Percentiles rank a stretch among this genome's conserved stretches.
phyloP scores from a whole-genome alignment of 2,113 vertebrate species.

The Actenoides lindsayi region DNA sequence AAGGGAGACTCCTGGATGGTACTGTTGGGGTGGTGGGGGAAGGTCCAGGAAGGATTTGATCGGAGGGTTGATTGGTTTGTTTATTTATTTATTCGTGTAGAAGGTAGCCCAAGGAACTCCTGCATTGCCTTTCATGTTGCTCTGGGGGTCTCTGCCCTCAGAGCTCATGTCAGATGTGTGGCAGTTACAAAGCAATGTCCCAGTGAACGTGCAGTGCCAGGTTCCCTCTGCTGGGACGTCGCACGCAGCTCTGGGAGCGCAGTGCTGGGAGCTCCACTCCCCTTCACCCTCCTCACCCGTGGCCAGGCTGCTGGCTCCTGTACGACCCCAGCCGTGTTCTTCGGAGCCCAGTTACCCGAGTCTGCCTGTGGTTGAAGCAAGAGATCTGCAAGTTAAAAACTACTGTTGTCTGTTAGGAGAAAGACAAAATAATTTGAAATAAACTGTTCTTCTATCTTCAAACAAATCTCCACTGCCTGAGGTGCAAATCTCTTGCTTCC shows the following conservation, averaged over 20 bases:
- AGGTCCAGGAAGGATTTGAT: not conserved
- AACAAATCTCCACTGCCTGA: not conserved
- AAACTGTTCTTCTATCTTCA: not conserved
- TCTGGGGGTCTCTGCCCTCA: not conserved
- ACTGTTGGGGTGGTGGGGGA: no score
- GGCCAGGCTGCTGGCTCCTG: rapidly evolving
- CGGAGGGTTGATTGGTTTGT: not conserved
- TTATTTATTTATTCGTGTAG: not conserved
- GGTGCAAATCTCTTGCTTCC: not conserved
- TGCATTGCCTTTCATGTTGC: not conserved
- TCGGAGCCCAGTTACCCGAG: no score
- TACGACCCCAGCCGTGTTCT: not conserved
- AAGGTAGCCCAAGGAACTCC: not conserved
- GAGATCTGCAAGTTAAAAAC: not conserved
- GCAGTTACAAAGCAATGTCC: not conserved
- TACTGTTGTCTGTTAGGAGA: not conserved
- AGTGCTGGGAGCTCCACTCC: not conserved
- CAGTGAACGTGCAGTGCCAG: rapidly evolving
- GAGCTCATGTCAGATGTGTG: rapidly evolving
- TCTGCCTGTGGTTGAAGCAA: not conserved
- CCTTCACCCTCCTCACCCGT: not conserved
- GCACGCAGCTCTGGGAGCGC: not conserved
- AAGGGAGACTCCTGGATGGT: rapidly evolving
- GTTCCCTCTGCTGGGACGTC: not conserved
- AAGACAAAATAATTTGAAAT: not conserved